These are phyloP conservation scores for Gorsachius goisagi DNA, from an alignment of 2,113 vertebrate species.

Conservation along the genomic window DNA sequence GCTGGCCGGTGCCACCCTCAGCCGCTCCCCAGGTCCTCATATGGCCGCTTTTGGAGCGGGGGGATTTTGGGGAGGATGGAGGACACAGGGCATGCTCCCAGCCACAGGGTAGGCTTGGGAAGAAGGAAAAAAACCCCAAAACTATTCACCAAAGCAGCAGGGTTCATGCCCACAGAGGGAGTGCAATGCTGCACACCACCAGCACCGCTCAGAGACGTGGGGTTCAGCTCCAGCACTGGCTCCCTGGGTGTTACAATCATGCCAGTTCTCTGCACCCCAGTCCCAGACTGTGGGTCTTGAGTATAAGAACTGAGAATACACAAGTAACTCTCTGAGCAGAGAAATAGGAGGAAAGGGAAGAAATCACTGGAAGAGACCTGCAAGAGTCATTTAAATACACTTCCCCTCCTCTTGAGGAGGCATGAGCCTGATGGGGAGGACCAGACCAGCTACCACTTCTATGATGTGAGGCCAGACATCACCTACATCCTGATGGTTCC, in stretches of 20 bases:
- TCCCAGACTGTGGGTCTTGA: not conserved
- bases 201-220: not conserved
- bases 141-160: not conserved
- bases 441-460: not conserved
- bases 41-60: not conserved
- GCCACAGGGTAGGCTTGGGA: accelerated
- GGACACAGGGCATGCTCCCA: not conserved
- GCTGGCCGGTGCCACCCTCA: not conserved
- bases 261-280: not conserved
- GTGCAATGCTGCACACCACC: not conserved
- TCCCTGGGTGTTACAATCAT: not conserved
- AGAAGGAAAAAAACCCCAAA: not conserved
- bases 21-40: not conserved
- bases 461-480: accelerated
- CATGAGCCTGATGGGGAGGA: not conserved
- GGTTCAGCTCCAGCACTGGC: not conserved
- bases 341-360: not conserved
- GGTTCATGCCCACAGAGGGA: not conserved
- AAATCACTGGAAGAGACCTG: not conserved
- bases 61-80: not conserved
- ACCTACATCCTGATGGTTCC: accelerated
- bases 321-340: not conserved
- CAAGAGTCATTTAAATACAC: not conserved
- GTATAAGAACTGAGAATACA: not conserved
- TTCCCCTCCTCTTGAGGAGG: not conserved